These are phyloP conservation scores for Leucoraja erinaceus DNA, from an alignment of 2,113 vertebrate genomes.

Conservation along the genomic window DNA sequence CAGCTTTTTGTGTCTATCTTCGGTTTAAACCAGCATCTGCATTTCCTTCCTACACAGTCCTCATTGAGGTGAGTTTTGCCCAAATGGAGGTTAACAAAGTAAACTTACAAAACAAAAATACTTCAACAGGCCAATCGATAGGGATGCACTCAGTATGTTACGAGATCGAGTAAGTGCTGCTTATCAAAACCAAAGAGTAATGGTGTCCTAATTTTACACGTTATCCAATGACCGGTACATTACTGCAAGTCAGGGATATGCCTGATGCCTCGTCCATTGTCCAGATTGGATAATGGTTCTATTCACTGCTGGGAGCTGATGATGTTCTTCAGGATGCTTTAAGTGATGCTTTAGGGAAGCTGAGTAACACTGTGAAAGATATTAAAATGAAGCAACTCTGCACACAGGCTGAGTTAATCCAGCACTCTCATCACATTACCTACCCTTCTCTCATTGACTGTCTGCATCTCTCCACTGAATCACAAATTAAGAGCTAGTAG, in stretches of 20 bases:
- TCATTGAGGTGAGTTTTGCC: background rate
- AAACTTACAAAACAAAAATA: background rate
- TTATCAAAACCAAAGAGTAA: background rate
- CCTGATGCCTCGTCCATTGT: background rate
- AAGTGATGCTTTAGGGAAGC: background rate
- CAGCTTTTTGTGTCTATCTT: no score
- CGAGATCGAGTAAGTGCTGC: background rate
- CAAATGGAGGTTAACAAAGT: no score
- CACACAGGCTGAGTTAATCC: background rate
- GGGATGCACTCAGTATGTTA: background rate
- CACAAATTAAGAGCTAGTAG: background rate
- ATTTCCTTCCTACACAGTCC: no score
- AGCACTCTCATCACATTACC: background rate
- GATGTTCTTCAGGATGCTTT: background rate
- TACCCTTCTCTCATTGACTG: background rate
- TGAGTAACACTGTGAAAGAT: background rate
- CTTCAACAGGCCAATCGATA: background rate
- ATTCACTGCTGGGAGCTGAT: background rate
- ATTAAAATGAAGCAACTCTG: background rate
- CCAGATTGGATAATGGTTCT: background rate
- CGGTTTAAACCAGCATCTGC: no score
- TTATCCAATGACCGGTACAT: background rate
- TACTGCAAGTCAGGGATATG: background rate
- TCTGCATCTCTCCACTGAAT: background rate
- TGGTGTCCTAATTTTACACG: background rate